These are phyloP conservation scores for Hemiprocne comata DNA, from an alignment of 2,113 vertebrate species.

Conservation along the genomic window DNA sequence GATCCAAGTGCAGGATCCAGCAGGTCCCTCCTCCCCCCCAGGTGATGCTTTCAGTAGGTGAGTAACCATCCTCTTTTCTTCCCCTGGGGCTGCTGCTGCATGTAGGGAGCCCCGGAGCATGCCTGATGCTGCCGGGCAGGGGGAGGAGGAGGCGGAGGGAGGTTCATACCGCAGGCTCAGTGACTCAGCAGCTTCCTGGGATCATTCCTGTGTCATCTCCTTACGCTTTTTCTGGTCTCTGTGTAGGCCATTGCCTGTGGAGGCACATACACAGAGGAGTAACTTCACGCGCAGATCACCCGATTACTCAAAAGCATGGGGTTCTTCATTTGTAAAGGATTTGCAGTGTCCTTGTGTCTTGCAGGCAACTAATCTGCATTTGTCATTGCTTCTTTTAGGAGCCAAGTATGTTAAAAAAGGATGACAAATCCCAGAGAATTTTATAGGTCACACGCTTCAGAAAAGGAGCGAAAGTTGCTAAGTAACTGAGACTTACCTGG, in stretches of 20 bases:
- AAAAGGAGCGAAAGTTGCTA: not conserved
- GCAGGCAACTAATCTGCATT: not conserved
- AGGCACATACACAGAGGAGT: not conserved
- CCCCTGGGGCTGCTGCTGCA: not conserved
- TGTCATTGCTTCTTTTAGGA: not conserved
- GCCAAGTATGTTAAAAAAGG: not conserved
- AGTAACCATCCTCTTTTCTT: not conserved
- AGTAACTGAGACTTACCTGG: not conserved
- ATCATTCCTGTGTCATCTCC: not conserved
- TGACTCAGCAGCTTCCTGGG: not conserved
- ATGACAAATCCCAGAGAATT: not conserved
- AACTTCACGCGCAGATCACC: accelerated
- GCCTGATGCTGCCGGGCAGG: accelerated
- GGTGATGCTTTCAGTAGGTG: too few species aligned
- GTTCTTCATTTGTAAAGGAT: accelerated
- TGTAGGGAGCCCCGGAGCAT: not conserved
- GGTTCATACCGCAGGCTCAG: not conserved
- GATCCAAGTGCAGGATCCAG: too few species aligned
- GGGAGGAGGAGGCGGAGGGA: not conserved
- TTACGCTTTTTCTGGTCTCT: accelerated
- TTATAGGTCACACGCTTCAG: not conserved
- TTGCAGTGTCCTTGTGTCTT: not conserved
- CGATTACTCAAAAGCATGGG: not conserved
- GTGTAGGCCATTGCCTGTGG: not conserved
- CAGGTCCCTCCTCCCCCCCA: not conserved